Percentiles rank a stretch among this genome's conserved stretches.
Evolutionary conservation across 2,888 invertebrate species (phyloP).

Genomic region (Slavum lentiscoides): DNA sequence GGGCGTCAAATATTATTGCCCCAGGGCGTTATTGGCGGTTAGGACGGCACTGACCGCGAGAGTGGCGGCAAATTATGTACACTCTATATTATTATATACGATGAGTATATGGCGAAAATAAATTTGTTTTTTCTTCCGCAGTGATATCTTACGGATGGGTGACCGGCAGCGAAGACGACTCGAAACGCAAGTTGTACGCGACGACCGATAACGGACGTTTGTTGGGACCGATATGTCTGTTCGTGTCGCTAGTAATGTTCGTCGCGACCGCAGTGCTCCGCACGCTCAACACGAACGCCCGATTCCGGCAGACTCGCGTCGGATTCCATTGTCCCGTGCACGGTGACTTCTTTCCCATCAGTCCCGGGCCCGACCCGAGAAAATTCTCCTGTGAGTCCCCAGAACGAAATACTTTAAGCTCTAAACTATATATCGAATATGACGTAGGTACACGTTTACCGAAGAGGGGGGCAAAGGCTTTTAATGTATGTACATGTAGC

Average conservation of each 20-base stretch:
- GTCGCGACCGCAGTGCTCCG: constrained; percentile 69
- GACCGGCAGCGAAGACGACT: constrained; percentile 14
- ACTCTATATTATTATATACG: no score
- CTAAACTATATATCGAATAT: no score
- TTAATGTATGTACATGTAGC: no score
- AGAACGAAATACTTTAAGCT: background rate
- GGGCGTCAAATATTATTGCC: no score
- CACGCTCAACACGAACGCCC: constrained; percentile 70
- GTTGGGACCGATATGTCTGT: constrained; percentile 74
- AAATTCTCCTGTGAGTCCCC: constrained; percentile 53
- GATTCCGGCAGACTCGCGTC: constrained; percentile 69
- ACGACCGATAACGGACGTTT: constrained; percentile 70
- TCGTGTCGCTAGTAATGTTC: constrained; percentile 74
- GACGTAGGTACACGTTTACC: no score
- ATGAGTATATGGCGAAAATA: no score
- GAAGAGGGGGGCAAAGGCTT: no score
- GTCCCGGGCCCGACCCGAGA: constrained; percentile 61
- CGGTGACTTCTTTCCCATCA: constrained; percentile 76
- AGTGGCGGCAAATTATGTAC: no score
- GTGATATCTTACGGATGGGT: constrained; percentile 48
- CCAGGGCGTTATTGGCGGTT: no score
- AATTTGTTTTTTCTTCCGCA: background rate
- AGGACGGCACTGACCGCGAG: no score
- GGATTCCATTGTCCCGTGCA: constrained; percentile 79
- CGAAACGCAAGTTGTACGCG: constrained; percentile 34